Evolutionary conservation across 2,797 vertebrate species (phyloP).

Genomic region (Typhlichthys subterraneus): DNA sequence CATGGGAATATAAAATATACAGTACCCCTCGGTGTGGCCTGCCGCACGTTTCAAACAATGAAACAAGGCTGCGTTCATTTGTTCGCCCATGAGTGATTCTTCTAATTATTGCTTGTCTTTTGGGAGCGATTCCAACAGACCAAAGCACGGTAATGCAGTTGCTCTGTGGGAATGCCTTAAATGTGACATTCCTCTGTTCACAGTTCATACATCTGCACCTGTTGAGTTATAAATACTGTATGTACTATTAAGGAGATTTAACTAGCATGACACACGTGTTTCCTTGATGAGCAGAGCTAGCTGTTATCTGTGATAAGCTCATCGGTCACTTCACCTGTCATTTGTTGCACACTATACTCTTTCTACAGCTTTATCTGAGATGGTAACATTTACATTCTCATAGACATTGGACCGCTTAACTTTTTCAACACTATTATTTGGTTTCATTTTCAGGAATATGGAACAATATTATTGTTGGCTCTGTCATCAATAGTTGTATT

Average conservation of each 20-base stretch:
- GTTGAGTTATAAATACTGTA: slow-evolving; percentile 21
- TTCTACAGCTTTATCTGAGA: too few species aligned
- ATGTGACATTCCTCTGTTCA: slow-evolving; percentile 40
- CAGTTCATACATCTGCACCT: slow-evolving; percentile 27
- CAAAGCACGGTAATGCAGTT: slow-evolving; percentile 46
- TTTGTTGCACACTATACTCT: background rate
- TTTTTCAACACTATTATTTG: too few species aligned
- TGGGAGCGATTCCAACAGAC: slow-evolving; percentile 44
- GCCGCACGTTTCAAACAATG: slow-evolving; percentile 55
- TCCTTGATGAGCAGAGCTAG: too few species aligned
- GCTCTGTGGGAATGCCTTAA: slow-evolving; percentile 36
- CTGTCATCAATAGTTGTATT: too few species aligned
- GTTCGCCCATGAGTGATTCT: slow-evolving; percentile 22
- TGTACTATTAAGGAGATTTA: slow-evolving; percentile 11
- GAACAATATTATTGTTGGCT: too few species aligned
- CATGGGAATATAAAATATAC: slow-evolving; percentile 40
- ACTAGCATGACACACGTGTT: too few species aligned
- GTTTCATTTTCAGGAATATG: too few species aligned
- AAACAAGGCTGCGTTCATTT: slow-evolving; percentile 47
- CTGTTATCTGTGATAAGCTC: background rate
- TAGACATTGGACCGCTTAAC: too few species aligned
- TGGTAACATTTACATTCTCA: too few species aligned
- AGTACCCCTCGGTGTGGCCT: too few species aligned
- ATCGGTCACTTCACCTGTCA: slow-evolving; percentile 15
- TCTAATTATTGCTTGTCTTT: slow-evolving; percentile 46